phyloP scores from a whole-genome alignment of 2,113 vertebrate genomes.

The Periophthalmodon schlosseri region DNA sequence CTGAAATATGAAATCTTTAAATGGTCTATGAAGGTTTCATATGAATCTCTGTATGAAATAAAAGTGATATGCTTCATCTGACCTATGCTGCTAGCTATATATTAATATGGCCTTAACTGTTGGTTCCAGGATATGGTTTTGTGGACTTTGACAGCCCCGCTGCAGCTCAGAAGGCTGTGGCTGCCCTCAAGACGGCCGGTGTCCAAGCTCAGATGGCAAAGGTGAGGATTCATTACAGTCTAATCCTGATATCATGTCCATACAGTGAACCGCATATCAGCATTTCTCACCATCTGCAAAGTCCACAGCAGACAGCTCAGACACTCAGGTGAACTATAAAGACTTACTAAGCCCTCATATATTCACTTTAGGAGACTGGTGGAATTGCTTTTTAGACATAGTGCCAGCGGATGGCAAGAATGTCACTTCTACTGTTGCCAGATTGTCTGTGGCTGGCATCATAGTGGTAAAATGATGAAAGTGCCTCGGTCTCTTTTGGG shows the following conservation, averaged over 20 bases:
- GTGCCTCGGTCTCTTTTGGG: slow-evolving; percentile 3
- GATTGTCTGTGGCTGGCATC: slow-evolving; percentile 2
- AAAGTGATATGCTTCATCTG: background rate
- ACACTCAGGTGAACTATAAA: slow-evolving; percentile 36
- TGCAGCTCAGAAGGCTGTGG: slow-evolving; percentile 97
- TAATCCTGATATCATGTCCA: slow-evolving; percentile 47
- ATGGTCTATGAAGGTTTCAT: background rate
- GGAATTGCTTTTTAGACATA: background rate
- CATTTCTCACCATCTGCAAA: slow-evolving; percentile 29
- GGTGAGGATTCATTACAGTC: slow-evolving; percentile 78
- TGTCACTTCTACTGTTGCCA: slow-evolving; percentile 4
- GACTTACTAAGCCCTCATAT: slow-evolving; percentile 1
- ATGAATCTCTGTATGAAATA: background rate
- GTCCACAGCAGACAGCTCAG: slow-evolving; percentile 8
- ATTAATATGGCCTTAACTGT: slow-evolving; percentile 27
- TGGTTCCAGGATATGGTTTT: slow-evolving; percentile 92
- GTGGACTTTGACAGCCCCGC: slow-evolving; percentile 97
- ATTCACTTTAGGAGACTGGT: background rate
- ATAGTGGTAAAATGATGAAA: background rate
- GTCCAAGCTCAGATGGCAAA: slow-evolving; percentile 99
- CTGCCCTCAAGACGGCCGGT: slow-evolving; percentile 90
- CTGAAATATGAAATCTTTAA: background rate
- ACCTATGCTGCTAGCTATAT: background rate
- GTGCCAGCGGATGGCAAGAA: slow-evolving; percentile 4
- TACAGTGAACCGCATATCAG: slow-evolving; percentile 24